Conservation (phyloP, 1,140 invertebrate genomes). For the Rhopalosiphum padi region DNA sequence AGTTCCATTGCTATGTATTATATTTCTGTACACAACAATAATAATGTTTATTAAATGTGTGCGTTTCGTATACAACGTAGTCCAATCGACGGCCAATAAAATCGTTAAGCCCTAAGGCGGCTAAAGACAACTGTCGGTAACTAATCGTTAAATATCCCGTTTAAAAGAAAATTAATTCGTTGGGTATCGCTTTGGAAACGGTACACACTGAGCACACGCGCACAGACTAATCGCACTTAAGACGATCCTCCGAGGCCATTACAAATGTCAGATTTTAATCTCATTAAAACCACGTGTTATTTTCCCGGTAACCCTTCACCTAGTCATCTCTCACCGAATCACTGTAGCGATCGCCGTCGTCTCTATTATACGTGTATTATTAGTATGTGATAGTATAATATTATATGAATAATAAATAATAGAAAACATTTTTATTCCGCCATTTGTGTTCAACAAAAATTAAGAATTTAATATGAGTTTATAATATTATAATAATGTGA, state of each 20-base stretch:
- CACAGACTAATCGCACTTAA: slow-evolving; percentile 26
- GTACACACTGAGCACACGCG: background rate
- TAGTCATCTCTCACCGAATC: too few species aligned
- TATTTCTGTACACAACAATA: too few species aligned
- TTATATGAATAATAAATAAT: too few species aligned
- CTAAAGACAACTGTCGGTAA: slow-evolving; percentile 37
- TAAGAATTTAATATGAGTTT: background rate
- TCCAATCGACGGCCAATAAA: background rate
- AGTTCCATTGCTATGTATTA: background rate
- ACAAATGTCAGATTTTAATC: slow-evolving; percentile 50
- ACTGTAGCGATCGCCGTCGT: background rate
- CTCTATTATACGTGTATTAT: background rate
- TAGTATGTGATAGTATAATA: background rate
- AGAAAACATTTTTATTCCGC: background rate
- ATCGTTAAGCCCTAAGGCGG: background rate
- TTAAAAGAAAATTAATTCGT: slow-evolving; percentile 45
- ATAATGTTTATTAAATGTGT: background rate
- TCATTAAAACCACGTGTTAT: slow-evolving; percentile 32
- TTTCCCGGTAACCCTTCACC: background rate
- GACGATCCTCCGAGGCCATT: background rate
- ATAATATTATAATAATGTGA: too few species aligned
- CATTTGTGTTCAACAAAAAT: background rate
- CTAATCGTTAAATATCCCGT: slow-evolving; percentile 15
- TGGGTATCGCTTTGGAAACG: background rate
- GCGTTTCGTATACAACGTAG: background rate